Percentiles rank a stretch among this genome's conserved stretches.
phyloP scores from a whole-genome alignment of 2,113 vertebrate species.

The Crypturellus undulatus region DNA sequence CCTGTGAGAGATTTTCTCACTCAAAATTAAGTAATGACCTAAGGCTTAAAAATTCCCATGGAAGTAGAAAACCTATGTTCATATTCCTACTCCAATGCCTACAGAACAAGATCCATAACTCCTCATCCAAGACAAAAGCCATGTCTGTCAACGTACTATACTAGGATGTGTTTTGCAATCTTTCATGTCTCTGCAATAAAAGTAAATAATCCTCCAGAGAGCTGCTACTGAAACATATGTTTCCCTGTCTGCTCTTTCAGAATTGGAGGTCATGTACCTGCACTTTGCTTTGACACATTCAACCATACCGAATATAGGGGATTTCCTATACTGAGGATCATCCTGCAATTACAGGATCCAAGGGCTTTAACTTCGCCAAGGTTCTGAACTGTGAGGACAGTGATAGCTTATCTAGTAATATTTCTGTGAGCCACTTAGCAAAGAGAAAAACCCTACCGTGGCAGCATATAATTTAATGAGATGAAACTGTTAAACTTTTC shows the following conservation, averaged over 20 bases:
- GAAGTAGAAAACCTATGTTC: background rate
- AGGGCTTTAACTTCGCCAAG: background rate
- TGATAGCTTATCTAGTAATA: rapidly evolving
- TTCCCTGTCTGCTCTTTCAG: background rate
- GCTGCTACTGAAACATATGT: background rate
- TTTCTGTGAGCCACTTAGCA: background rate
- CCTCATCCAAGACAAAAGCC: background rate
- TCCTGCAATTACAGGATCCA: background rate
- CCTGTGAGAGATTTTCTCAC: background rate
- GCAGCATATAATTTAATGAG: background rate
- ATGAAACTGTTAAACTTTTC: background rate
- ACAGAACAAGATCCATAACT: background rate
- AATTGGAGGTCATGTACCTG: background rate
- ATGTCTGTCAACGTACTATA: background rate
- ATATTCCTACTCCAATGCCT: background rate
- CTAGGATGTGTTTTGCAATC: background rate
- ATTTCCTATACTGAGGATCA: background rate
- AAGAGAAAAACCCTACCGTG: background rate
- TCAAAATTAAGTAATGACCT: background rate
- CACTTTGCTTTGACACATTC: background rate
- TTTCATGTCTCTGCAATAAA: background rate
- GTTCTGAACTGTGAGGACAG: background rate
- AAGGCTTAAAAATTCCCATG: background rate
- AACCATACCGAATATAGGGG: background rate
- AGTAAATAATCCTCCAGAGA: background rate